Evolutionary conservation across 2,888 invertebrate species (phyloP), one percentile per base, ranked within the genome.

Genomic region (Ceramica pisi): DNA sequence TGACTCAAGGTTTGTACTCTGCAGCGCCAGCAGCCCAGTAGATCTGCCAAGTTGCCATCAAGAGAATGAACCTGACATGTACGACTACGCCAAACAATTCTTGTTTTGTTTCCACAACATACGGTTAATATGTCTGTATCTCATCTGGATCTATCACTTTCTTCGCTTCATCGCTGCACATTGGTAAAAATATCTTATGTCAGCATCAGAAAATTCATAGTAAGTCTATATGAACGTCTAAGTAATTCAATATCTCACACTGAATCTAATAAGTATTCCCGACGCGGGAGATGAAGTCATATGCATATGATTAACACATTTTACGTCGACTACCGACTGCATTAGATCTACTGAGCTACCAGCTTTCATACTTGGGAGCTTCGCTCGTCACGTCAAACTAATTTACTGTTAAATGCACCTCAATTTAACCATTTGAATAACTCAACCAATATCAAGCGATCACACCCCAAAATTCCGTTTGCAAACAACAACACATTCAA

Each of bases 261-360:
- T 48, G 21, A 48, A 51, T 23, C 23, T 35, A 31, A 64, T 61
- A 31, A 50, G n/a, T 73, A 60, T 60, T 44, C 14, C 19, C 12
- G 12, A 31, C 2, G 21, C 23, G 51, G 12, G 19, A 48, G 8
- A 38, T 51, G 19, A 46, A 79, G 61, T 62, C 51, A 56, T 51
- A 56, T 46, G 46, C 50, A 62, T 78, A 56, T 23, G 31, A 74
- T 78, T 59, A 78, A 59, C 62, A 78, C 26, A 50, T 55, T 78
- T 31, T 55, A 48, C 21, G 23, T 38, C 23, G 16, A 21, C 38
- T 21, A 14, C 21, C 46, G 23, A 60, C 59, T 48, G 48, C 23
- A 35, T 41, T 41, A 23, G 7, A 23, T 12, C 19, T 35, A 19
- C 48, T 50, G 10, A 26, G 55, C 6, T 41, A 12, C 9, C 14